Percentiles rank a stretch among this genome's conserved stretches.
These are phyloP conservation scores for Oscheius sp. DNA, from an alignment of 2,888 invertebrate genomes.

Conservation along the genomic window DNA sequence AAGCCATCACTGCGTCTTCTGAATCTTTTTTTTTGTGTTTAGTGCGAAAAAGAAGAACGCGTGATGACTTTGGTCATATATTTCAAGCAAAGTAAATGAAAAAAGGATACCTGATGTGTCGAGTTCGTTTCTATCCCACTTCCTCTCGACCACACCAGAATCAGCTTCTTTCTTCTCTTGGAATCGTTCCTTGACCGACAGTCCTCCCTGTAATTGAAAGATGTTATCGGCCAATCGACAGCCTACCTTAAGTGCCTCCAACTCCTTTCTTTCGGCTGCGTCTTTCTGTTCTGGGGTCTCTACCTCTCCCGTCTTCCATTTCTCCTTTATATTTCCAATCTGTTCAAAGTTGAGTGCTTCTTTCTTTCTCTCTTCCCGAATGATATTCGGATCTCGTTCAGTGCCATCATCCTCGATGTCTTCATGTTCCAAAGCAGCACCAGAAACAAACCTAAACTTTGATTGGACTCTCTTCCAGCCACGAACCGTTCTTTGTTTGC, in stretches of 20 bases:
- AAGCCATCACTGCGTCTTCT: slow-evolving; percentile 46
- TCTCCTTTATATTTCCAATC: slow-evolving; percentile 68
- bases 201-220: slow-evolving; percentile 48
- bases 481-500: slow-evolving; percentile 56
- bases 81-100: background rate
- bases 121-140: slow-evolving; percentile 62
- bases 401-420: slow-evolving; percentile 51
- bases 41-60: background rate
- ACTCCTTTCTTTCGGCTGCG: slow-evolving; percentile 59
- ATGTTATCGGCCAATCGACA: too few species aligned
- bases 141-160: slow-evolving; percentile 48
- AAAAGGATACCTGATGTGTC: slow-evolving; percentile 59
- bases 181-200: slow-evolving; percentile 68
- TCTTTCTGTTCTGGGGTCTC: slow-evolving; percentile 65
- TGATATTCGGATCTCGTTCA: slow-evolving; percentile 58
- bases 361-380: slow-evolving; percentile 51
- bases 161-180: slow-evolving; percentile 55
- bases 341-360: slow-evolving; percentile 47
- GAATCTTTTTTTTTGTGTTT: too few species aligned
- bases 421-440: slow-evolving; percentile 51
- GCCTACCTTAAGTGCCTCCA: slow-evolving; percentile 66
- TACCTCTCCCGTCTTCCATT: slow-evolving; percentile 70
- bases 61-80: slow-evolving; percentile 9
- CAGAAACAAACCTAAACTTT: slow-evolving; percentile 53
- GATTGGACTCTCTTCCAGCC: background rate